Evolutionary conservation across 2,113 vertebrate species (phyloP), one percentile per base, ranked within the genome.

Genomic region (Brachyistius frenatus): DNA sequence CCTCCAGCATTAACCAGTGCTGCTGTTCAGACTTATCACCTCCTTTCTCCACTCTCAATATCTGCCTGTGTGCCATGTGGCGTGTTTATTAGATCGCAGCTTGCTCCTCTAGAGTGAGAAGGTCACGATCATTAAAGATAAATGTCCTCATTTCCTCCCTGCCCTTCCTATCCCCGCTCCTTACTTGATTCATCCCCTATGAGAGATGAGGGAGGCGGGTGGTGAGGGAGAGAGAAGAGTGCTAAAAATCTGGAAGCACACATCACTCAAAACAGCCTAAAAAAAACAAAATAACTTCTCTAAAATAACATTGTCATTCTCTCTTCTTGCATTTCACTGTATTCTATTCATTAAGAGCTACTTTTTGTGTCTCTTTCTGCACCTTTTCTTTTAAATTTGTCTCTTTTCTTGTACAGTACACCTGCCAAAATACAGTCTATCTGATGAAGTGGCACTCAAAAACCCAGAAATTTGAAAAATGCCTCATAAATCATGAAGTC

Each of bases 61-160:
- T 75, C 64, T 66, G 49, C 66, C 70, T 80, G 16, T 61, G 63
- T 68, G 63, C 81, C 66, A 53, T 46, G 66, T 1, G 39, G 41
- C 50, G 74, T 71, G 78, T 86, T 93, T 89, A 91, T 91, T 82
- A 86, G 86, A 89, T 83, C 86, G 73, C 35, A 83, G 86, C 66
- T 58, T 44, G 36, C 73, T 85, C 64, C 82, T 89, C 85, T 81
- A 66, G 35, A 84, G 71, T 71, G 75, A 87, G 81, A 86, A 87
- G 81, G 87, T 90, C 87, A 77, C 67, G 70, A 88, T 89, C 89
- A 92, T 94, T 94, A 94, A 90, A 90, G 88, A 92, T 91, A 86
- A 93, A 93, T 91, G 88, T 72, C 76, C 73, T 89, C 69, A 82
- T 88, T 79, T 83, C 49, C 66, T 65, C 62, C 66, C 68, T 47